These are phyloP conservation scores for Eucriotettix oculatus DNA, from an alignment of 2,888 invertebrate species.

Conservation along the genomic window DNA sequence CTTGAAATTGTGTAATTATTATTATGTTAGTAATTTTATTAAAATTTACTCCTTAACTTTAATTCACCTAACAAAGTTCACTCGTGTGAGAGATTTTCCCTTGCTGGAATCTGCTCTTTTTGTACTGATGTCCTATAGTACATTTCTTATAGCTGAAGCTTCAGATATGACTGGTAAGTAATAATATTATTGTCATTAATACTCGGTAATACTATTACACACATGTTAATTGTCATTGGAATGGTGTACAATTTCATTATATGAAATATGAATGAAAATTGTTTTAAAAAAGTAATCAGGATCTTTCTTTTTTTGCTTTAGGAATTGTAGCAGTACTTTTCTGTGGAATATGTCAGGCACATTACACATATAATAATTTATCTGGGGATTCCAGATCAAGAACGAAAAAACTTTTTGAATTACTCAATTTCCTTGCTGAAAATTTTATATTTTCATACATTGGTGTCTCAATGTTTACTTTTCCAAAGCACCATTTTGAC, in stretches of 20 bases:
- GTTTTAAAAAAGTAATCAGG: background rate
- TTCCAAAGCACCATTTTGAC: constrained; percentile 88
- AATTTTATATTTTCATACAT: constrained; percentile 98
- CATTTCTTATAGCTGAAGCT: constrained; percentile 92
- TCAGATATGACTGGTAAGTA: constrained; percentile 77
- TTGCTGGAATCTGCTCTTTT: constrained; percentile 90
- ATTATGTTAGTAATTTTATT: background rate
- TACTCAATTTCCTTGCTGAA: constrained; percentile 90
- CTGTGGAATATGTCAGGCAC: constrained; percentile 97
- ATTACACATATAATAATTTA: constrained; percentile 95
- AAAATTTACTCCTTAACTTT: constrained; percentile 16
- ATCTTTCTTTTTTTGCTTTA: constrained; percentile 22
- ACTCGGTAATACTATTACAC: too few species aligned
- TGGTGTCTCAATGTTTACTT: constrained; percentile 97
- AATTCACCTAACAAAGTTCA: constrained; percentile 76
- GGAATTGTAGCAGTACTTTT: constrained; percentile 93
- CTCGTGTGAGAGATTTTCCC: constrained; percentile 86
- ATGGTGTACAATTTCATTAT: too few species aligned
- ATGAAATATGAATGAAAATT: background rate
- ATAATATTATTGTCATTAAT: too few species aligned
- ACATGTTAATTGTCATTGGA: too few species aligned
- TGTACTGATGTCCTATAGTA: constrained; percentile 94
- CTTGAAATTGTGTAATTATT: too few species aligned
- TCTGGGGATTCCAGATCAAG: constrained; percentile 71
- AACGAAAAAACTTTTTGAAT: constrained; percentile 83